These are phyloP conservation scores for Hydrochoerus hydrochaeris DNA, from an alignment of 2,113 vertebrate species.

Conservation along the genomic window DNA sequence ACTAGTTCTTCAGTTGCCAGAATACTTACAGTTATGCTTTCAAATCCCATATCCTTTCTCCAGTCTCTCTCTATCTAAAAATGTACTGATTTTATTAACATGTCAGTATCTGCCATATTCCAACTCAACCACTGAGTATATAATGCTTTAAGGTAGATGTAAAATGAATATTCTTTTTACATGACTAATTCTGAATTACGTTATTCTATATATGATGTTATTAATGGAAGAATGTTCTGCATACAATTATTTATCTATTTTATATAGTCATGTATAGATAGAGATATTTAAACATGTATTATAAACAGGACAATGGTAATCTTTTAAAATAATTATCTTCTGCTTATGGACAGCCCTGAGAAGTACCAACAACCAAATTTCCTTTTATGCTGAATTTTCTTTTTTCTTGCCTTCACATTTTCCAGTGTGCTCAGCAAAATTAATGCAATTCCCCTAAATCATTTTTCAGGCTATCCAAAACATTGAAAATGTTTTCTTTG, in stretches of 20 bases:
- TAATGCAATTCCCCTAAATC: not conserved
- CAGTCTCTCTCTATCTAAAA: not conserved
- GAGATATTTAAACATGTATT: not conserved
- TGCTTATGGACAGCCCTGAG: not conserved
- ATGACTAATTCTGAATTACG: constrained; percentile 20
- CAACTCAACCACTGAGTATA: not conserved
- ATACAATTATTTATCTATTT: not conserved
- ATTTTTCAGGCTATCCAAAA: not conserved
- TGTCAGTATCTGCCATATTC: not conserved
- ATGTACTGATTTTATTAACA: constrained; percentile 9
- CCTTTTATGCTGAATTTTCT: not conserved
- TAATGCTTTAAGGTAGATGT: not conserved
- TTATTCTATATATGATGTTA: constrained; percentile 6
- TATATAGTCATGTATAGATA: not conserved
- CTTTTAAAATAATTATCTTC: not conserved
- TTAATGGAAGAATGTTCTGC: not conserved
- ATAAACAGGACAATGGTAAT: not conserved
- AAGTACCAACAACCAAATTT: not conserved
- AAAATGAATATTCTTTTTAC: constrained; percentile 30
- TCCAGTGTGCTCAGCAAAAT: not conserved
- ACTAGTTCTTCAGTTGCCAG: not conserved
- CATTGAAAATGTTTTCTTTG: not conserved
- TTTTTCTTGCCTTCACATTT: not conserved
- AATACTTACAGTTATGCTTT: not conserved
- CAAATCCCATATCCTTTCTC: not conserved